A percentile compares a stretch with the other conserved stretches of the same genome.
phyloP scores from a whole-genome alignment of 2,888 invertebrate species.

The Orthonevra nobilis region DNA sequence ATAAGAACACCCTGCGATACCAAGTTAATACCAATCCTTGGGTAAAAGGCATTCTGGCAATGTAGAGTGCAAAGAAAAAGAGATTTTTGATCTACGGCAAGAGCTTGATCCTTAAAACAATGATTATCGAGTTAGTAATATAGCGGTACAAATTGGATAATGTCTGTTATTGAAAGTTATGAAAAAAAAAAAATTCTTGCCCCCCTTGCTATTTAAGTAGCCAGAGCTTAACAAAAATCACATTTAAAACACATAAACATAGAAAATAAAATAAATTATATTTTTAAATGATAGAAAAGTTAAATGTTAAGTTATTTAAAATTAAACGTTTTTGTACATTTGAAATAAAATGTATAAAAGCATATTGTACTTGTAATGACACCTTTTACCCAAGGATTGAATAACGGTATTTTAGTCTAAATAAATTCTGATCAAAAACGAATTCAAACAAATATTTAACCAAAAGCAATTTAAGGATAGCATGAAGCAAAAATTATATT shows the following conservation, averaged over 20 bases:
- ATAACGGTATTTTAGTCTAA: conserved; percentile 34
- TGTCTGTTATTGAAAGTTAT: too few species aligned
- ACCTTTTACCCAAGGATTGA: conserved; percentile 65
- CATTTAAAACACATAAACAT: conserved; percentile 10
- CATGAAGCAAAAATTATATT: conserved; percentile 32
- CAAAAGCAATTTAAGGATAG: background rate
- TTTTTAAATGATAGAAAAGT: background rate
- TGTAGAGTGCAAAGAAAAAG: conserved; percentile 45
- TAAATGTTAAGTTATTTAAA: background rate
- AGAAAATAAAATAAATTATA: conserved; percentile 11
- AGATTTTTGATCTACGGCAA: conserved; percentile 63
- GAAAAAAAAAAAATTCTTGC: too few species aligned
- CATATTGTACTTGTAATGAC: conserved; percentile 22
- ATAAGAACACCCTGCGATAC: conserved; percentile 54
- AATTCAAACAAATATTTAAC: background rate
- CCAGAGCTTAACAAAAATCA: too few species aligned
- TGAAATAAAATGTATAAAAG: conserved; percentile 32
- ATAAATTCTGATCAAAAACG: background rate
- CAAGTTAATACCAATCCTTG: conserved; percentile 59
- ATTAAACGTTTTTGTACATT: conserved; percentile 39
- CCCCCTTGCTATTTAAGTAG: too few species aligned
- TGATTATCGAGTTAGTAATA: conserved; percentile 28
- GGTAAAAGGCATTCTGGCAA: conserved; percentile 66
- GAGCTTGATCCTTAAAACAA: conserved; percentile 26
- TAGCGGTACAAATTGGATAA: background rate